Base-by-base conservation (phyloP, 2,888 invertebrate species). In the Dasysyrphus albostriatus region DNA sequence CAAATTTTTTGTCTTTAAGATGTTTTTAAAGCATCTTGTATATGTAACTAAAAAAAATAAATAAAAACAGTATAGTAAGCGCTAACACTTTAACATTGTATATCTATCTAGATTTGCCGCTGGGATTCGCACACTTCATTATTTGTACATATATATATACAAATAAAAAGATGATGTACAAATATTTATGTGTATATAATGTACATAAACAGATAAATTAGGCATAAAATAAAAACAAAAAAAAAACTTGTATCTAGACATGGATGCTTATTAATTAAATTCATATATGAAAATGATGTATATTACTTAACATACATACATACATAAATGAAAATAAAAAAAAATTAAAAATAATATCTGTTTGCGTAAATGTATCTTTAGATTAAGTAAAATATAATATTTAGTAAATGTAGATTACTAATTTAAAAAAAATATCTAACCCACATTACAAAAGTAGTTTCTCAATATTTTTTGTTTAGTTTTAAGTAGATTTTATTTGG, bases 281-380 rank as follows among this genome's bases (percentile, higher is more conserved):
- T 58, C 24, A 24, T 5, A 32, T n/a, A 32, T 56, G 9, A 6
- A 39, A 42, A 19, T 29, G n/a, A 29, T 42, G 8, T 47, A 63
- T 44, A 69, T 6, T 44, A 37, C 49, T 19, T 8, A 14, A 7
- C 3, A 2, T 1, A 24, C 24, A 24, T 24, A 54, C 16, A 47
- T 16, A 63, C 5, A n/a, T n/a, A 8, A 29, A 29, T 42, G 24
- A 29, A 12, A 29, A 24, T 3, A 2, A 42, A 61, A 29, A 24
- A 24, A 24, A 24, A 24, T 2, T 3, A 29, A 24, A 24, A 24
- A 24, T 4, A n/a, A 59, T 59, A 59, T 59, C 63, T 72, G 72
- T 79, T 72, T 79, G 72, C 72, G 79, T 65, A 65, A 79, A 79
- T 63, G 79, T 79, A 73, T 79, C 65, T 58, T 42, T 80, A 61